Conservation (phyloP, 2,113 vertebrate genomes). For the Corythaeola cristata region DNA sequence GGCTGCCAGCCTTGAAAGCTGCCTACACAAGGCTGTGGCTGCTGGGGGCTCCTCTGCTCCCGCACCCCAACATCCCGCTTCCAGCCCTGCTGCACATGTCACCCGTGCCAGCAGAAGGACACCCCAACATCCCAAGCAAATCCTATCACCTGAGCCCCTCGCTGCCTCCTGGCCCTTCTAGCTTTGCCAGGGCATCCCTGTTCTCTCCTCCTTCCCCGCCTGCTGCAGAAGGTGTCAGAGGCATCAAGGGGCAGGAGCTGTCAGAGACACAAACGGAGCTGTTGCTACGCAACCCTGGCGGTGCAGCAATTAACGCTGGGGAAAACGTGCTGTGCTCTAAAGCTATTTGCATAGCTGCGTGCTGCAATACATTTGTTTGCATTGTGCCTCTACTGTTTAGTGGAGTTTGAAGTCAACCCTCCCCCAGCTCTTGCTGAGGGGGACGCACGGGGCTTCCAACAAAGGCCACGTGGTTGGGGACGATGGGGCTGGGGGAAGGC, state of each 20-base stretch:
- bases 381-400: conserved; percentile 24
- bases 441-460: not conserved
- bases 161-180: not conserved
- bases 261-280: conserved; percentile 58
- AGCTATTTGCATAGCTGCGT: conserved; percentile 72
- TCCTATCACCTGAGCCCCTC: not conserved
- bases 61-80: not conserved
- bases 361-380: conserved; percentile 61
- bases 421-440: conserved; percentile 14
- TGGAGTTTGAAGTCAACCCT: conserved; percentile 35
- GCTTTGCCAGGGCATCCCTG: not conserved
- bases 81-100: not conserved
- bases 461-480: not conserved
- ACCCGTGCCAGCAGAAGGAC: not conserved
- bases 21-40: not conserved
- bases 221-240: conserved; percentile 54
- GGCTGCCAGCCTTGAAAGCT: not conserved
- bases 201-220: conserved; percentile 7
- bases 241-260: conserved; percentile 69
- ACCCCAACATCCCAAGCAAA: not conserved
- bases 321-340: conserved; percentile 56
- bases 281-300: conserved; percentile 70
- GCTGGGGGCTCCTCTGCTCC: not conserved
- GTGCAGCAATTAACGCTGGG: conserved; percentile 68
- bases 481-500: not conserved